Percentiles rank a stretch among this genome's conserved stretches.
These are phyloP conservation scores for Uropetala carovei DNA, from an alignment of 2,888 invertebrate genomes.

Conservation along the genomic window DNA sequence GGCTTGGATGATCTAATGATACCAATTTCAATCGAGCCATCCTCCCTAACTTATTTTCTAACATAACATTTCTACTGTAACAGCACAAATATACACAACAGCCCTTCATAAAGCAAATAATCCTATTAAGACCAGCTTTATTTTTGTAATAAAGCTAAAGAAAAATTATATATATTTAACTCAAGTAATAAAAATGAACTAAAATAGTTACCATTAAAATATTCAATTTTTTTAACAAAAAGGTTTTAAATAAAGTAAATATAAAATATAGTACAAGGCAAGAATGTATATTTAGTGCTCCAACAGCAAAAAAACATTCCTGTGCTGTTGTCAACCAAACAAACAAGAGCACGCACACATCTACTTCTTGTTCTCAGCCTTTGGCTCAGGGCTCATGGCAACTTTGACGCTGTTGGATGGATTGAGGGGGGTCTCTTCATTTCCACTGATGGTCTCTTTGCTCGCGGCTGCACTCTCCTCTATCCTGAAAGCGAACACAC, in stretches of 20 bases:
- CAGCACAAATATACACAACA: constrained; percentile 59
- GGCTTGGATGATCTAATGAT: constrained; percentile 32
- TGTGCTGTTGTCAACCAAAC: constrained; percentile 49
- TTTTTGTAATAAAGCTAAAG: background rate
- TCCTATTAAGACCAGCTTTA: background rate
- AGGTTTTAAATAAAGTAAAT: background rate
- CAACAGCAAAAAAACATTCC: constrained; percentile 54
- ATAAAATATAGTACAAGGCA: background rate
- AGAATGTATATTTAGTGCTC: constrained; percentile 51
- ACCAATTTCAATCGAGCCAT: constrained; percentile 46
- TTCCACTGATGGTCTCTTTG: constrained; percentile 68
- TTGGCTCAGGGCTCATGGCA: constrained; percentile 62
- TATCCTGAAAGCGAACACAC: constrained; percentile 69
- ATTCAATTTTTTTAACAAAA: background rate
- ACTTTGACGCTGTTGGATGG: constrained; percentile 65
- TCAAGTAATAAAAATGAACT: background rate
- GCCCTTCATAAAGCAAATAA: background rate
- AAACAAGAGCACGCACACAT: constrained; percentile 40
- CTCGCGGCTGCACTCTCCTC: constrained; percentile 67
- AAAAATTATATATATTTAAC: background rate
- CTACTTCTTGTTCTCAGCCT: constrained; percentile 64
- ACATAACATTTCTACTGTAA: constrained; percentile 43
- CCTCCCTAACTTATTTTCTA: constrained; percentile 12
- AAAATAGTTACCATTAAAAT: background rate
- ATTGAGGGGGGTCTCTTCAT: constrained; percentile 68